These are phyloP conservation scores for Scolanthus callimorphus DNA, from an alignment of 92 coral and sea anemone species.

Conservation along the genomic window DNA sequence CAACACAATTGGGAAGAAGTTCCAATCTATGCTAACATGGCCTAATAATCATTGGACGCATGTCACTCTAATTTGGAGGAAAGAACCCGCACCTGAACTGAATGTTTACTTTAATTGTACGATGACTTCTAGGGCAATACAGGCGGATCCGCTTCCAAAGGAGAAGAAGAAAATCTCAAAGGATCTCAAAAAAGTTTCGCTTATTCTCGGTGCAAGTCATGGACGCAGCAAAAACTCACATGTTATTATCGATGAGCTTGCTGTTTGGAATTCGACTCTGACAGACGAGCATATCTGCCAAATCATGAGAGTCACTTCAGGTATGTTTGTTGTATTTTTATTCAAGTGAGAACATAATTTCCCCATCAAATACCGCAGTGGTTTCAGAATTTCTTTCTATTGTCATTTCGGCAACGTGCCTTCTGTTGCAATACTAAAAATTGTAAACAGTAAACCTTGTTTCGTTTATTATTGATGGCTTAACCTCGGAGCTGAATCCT, in stretches of 20 bases:
- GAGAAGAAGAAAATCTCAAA: not conserved
- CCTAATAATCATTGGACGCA: slow-evolving; percentile 77
- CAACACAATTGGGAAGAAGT: slow-evolving; percentile 35
- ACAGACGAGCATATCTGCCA: slow-evolving; percentile 45
- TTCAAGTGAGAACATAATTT: too few species aligned
- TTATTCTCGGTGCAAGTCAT: slow-evolving; percentile 88
- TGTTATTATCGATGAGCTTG: slow-evolving; percentile 80
- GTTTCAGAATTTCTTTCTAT: too few species aligned
- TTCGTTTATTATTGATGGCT: too few species aligned
- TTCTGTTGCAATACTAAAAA: too few species aligned
- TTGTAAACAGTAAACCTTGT: too few species aligned
- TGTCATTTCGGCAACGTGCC: too few species aligned
- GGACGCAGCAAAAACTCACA: slow-evolving; percentile 58
- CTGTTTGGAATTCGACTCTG: slow-evolving; percentile 75
- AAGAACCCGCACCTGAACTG: slow-evolving; percentile 8
- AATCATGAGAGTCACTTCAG: too few species aligned
- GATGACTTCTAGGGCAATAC: not conserved
- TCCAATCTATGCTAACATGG: slow-evolving; percentile 40
- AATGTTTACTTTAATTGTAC: slow-evolving; percentile 79
- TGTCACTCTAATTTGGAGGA: slow-evolving; percentile 65
- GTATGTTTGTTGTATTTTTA: not conserved
- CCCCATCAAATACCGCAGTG: too few species aligned
- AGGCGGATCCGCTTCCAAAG: not conserved
- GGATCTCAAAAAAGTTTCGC: slow-evolving; percentile 13
- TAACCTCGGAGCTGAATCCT: too few species aligned